Base-by-base conservation (phyloP, 2,113 vertebrate genomes). In the Xyliphius kryptos region DNA sequence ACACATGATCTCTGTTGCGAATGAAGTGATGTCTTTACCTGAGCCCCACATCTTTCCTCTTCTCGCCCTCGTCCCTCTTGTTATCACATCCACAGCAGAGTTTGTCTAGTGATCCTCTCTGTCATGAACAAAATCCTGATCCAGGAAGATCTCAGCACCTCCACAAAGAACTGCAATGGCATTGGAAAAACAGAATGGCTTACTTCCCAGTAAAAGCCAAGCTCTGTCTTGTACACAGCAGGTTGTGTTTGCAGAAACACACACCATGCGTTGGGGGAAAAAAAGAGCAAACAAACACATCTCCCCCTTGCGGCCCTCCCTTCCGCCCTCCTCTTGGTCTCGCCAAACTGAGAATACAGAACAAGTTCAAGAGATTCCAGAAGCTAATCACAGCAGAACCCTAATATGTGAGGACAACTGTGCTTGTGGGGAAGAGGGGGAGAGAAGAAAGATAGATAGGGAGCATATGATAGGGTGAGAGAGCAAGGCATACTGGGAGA, bases 21-120 rank as follows among this genome's bases (percentile, higher is more conserved):
- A 68, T 11, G 22, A 54, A 51, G 9, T 15, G 57, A 62, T 52
- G 72, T 54, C 61, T 81, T 72, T 82, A 89, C 87, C 86, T 87
- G 86, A 68, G 66, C 71, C 76, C 87, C 87, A 89, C 86, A 89
- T 89, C 58, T 46, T 48, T 59, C 56, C 59, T 54, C 57, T 46
- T 58, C 49, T 56, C 12, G 22, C 52, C 76, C 53, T 50, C 36
- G 20, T 61, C 44, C 46, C 69, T 59, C 65, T 57, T 40, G 70
- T 67, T 50, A 16, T 67, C 36, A 68, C 70, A 68, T 68, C 60
- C 37, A 50, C 46, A 50, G 52, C 66, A 60, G 60, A 36, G 68
- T 75, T 75, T 63, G 52, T 13, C 55, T 68, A 49, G 44, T 75
- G 72, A 64, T 75, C 69, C 59, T 52, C 71, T 26, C 67, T 70